Evolutionary conservation across 2,888 invertebrate species (phyloP), one percentile per base, ranked within the genome.

Genomic region (Oligia latruncula): DNA sequence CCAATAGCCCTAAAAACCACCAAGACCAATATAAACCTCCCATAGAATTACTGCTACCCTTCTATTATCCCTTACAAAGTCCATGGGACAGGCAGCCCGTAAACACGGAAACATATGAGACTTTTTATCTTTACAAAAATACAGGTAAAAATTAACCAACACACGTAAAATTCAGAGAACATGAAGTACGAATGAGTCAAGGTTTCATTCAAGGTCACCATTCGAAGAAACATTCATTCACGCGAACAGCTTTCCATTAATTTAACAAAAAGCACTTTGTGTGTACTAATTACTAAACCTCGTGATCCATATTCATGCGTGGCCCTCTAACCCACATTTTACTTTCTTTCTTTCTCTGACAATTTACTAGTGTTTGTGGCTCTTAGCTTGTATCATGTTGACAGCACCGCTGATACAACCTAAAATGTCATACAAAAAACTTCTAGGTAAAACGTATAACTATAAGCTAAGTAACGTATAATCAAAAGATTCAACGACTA

Each of bases 71-170:
- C 64, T 85, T 55, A 70, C 77, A 60, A 70, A 87, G 72, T 75
- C 85, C 85, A 87, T 70, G 43, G 66, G 81, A 84, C 87, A 77
- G 81, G 74, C 29, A 20, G n/a, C 62, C 64, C 85, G 85, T 85
- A 87, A 85, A 87, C 71, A 85, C 52, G 68, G 55, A 64, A 85
- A 87, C 71, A 73, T 67, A 85, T 58, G 85, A 85, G 62, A 77
- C 82, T 73, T 81, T 85, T 85, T 85, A 85, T 85, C 85, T 70
- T 77, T 29, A 77, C 85, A 67, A 74, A 85, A 85, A 87, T 71
- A 74, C 85, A 85, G 77, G 88, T 85, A 85, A 87, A 85, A 88
- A 89, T 88, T 85, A 88, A 80, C 77, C 68, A 70, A 72, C 77
- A 78, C 71, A 78, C 66, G 68, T 70, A 66, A 68, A 74, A 65